These are phyloP conservation scores for Nematolebias whitei DNA, from an alignment of 2,113 vertebrate species.

Conservation along the genomic window DNA sequence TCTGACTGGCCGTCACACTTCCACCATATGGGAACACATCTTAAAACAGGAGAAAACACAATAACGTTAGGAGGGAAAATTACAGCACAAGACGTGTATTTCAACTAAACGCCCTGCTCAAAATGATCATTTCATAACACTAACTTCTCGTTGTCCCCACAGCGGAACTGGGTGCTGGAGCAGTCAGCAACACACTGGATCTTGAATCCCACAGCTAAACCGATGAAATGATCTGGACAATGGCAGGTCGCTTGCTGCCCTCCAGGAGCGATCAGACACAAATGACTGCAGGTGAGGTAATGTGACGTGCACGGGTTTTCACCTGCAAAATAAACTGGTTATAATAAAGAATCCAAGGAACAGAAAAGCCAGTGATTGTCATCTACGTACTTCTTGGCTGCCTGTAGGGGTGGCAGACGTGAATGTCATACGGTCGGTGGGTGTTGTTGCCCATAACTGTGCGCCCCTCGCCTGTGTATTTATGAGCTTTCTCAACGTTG, in stretches of 20 bases:
- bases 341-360: neutral
- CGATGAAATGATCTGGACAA: conserved; percentile 78
- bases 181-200: conserved; percentile 78
- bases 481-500: conserved; percentile 75
- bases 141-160: conserved; percentile 78
- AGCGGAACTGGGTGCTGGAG: conserved; percentile 80
- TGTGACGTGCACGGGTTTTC: conserved; percentile 74
- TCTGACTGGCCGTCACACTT: conserved; percentile 76
- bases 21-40: conserved; percentile 79
- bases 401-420: conserved; percentile 75
- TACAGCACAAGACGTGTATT: neutral
- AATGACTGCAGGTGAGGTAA: conserved; percentile 69
- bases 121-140: neutral
- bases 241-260: conserved; percentile 64
- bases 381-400: conserved; percentile 67
- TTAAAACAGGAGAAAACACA: conserved; percentile 13
- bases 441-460: conserved; percentile 78
- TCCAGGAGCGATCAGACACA: conserved; percentile 76
- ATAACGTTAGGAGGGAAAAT: neutral
- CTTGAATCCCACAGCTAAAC: conserved; percentile 61
- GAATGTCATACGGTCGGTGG: conserved; percentile 73
- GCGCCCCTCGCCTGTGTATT: conserved; percentile 72
- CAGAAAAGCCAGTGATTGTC: neutral
- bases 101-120: too few relatives aligned
- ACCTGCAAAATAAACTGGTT: conserved; percentile 39